phyloP scores from a whole-genome alignment of 2,888 invertebrate species.

The Choristoneura rosaceana region DNA sequence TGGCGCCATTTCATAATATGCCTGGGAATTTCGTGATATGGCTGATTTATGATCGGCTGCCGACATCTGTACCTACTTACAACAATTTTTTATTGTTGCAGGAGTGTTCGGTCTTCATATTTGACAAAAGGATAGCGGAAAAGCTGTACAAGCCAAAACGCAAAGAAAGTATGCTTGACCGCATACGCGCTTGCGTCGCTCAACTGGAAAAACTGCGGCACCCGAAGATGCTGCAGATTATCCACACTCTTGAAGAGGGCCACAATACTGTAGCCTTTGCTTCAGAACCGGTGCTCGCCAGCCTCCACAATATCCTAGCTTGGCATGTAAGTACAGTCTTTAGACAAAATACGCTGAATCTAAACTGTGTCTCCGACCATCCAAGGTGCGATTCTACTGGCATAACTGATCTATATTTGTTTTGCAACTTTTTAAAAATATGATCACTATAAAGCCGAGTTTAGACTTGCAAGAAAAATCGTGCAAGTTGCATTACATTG shows the following conservation, averaged over 20 bases:
- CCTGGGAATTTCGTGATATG: too few relatives aligned
- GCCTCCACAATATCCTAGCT: constrained; percentile 95
- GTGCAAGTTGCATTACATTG: too few relatives aligned
- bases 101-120: constrained; percentile 97
- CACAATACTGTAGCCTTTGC: constrained; percentile 96
- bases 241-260: constrained; percentile 92
- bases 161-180: constrained; percentile 96
- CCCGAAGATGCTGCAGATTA: constrained; percentile 91
- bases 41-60: too few relatives aligned
- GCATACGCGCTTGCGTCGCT: constrained; percentile 91
- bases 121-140: constrained; percentile 96
- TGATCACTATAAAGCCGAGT: too few relatives aligned
- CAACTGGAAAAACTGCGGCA: constrained; percentile 93
- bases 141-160: constrained; percentile 96
- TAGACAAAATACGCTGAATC: neutral
- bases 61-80: too few relatives aligned
- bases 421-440: too few relatives aligned
- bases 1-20: too few relatives aligned
- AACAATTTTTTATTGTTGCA: constrained; percentile 73
- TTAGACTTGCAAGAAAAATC: too few relatives aligned
- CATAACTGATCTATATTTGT: too few relatives aligned
- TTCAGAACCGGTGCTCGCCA: constrained; percentile 95
- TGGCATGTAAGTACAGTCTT: constrained; percentile 87
- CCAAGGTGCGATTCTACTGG: too few relatives aligned
- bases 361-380: too few relatives aligned